These are phyloP conservation scores for Agonopterix heracliana DNA, from an alignment of 2,888 invertebrate genomes.

Conservation along the genomic window DNA sequence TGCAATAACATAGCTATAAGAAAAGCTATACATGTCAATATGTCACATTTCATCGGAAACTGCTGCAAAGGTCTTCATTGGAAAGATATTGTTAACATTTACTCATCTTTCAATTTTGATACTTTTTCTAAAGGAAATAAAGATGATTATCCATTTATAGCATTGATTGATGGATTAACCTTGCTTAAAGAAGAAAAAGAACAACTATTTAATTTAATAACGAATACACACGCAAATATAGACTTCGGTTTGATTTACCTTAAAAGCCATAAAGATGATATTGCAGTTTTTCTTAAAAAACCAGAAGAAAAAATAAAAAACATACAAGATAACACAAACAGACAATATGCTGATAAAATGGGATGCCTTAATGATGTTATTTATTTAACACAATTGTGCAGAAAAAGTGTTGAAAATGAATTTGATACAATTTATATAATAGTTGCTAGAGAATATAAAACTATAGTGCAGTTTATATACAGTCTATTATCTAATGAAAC, in stretches of 20 bases:
- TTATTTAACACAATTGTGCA: conserved; percentile 34
- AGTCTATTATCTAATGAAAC: conserved; percentile 35
- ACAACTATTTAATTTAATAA: conserved; percentile 27
- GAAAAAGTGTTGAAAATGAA: conserved; percentile 23
- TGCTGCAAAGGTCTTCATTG: conserved; percentile 34
- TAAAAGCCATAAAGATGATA: conserved; percentile 28
- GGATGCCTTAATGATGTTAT: conserved; percentile 41
- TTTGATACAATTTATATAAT: conserved; percentile 19
- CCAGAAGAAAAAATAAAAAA: conserved; percentile 33
- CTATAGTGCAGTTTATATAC: conserved; percentile 35
- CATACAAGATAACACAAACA: conserved; percentile 33
- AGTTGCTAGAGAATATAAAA: conserved; percentile 29
- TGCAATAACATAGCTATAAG: conserved; percentile 55
- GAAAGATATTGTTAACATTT: conserved; percentile 36
- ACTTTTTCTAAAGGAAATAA: conserved; percentile 9
- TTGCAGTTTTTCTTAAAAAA: conserved; percentile 26
- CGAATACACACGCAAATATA: conserved; percentile 26
- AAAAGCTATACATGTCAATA: conserved; percentile 43
- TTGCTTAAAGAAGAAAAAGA: conserved; percentile 23
- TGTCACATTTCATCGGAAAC: conserved; percentile 41
- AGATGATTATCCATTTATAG: conserved; percentile 24
- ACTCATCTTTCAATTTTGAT: conserved; percentile 29
- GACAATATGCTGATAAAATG: conserved; percentile 48
- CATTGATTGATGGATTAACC: conserved; percentile 21
- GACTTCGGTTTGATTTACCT: conserved; percentile 43